phyloP scores from a whole-genome alignment of 2,113 vertebrate genomes.

The Uria aalge region DNA sequence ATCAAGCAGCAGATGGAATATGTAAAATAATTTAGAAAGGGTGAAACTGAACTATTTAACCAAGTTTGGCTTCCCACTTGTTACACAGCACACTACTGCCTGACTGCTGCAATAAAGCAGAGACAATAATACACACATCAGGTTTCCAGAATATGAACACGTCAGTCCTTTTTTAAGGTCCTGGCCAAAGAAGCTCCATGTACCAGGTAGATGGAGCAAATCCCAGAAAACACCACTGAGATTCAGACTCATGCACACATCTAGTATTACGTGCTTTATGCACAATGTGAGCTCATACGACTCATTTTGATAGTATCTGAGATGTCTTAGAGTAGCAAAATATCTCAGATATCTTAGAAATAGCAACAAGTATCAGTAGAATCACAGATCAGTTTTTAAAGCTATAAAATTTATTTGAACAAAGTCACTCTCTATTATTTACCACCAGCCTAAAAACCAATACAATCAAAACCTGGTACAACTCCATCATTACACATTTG shows the following conservation, averaged over 20 bases:
- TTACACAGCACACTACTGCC: not conserved
- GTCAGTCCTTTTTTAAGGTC: not conserved
- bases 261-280: not conserved
- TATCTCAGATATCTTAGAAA: not conserved
- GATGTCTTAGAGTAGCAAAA: not conserved
- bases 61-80: not conserved
- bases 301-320: not conserved
- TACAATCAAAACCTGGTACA: not conserved
- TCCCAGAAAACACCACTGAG: not conserved
- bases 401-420: not conserved
- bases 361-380: not conserved
- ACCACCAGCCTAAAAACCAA: not conserved
- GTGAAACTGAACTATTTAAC: not conserved
- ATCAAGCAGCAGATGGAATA: not conserved
- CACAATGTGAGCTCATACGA: not conserved
- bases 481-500: not conserved
- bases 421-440: not conserved
- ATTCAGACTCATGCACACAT: not conserved
- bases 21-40: not conserved
- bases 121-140: not conserved
- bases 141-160: not conserved
- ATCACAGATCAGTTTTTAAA: not conserved
- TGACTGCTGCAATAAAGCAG: not conserved
- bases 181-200: not conserved
- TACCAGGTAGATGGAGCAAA: not conserved